Percentiles rank a stretch among this genome's conserved stretches.
Evolutionary conservation across 2,113 vertebrate species (phyloP).

Genomic region (Microtus oregoni): DNA sequence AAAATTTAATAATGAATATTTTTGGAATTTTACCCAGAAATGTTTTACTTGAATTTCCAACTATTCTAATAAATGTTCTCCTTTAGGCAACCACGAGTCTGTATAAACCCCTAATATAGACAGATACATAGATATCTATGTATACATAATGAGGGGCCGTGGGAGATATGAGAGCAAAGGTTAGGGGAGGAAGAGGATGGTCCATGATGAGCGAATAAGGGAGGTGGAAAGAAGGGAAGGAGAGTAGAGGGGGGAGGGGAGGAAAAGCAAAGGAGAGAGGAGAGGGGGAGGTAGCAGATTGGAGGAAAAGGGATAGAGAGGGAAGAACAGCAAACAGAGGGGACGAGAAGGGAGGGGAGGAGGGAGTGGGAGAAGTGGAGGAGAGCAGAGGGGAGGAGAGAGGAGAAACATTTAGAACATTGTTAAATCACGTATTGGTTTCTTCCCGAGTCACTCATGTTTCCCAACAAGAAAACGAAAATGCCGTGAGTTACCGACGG

Average conservation of each 20-base stretch:
- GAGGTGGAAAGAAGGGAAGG: neutral
- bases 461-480: slow-evolving; percentile 5
- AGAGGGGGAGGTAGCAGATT: no score
- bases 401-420: slow-evolving; percentile 27
- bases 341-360: no score
- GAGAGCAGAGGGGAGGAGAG: no score
- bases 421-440: slow-evolving; percentile 28
- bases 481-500: slow-evolving; percentile 19
- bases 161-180: no score
- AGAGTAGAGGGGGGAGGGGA: no score
- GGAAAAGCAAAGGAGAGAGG: neutral
- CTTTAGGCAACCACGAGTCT: neutral
- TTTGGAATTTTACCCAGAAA: slow-evolving; percentile 36
- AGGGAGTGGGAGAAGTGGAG: neutral
- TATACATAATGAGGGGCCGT: no score
- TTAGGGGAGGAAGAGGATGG: neutral
- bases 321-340: no score
- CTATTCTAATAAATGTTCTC: neutral
- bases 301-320: no score
- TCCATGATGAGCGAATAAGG: no score
- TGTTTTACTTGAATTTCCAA: slow-evolving; percentile 45
- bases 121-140: neutral
- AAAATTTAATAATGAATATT: neutral
- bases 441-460: slow-evolving; percentile 19
- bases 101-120: neutral